Conservation (phyloP, 2,888 invertebrate species). For the Drosophila falleni region DNA sequence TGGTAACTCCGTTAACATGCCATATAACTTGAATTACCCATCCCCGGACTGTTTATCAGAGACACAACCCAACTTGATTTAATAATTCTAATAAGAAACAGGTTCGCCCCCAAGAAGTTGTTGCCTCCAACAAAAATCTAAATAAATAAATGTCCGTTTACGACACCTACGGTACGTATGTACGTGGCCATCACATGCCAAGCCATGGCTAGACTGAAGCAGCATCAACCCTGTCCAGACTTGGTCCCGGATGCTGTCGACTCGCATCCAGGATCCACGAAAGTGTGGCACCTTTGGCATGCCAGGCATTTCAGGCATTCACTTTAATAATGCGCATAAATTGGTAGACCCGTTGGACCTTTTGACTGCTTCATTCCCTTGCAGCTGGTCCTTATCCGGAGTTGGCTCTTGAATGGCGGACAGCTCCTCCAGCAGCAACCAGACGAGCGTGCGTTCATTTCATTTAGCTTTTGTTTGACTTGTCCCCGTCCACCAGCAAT, state of each 20-base stretch:
- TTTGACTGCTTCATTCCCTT: conserved; percentile 75
- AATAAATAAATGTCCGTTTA: conserved; percentile 75
- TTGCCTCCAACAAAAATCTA: conserved; percentile 67
- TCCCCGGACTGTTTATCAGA: background rate
- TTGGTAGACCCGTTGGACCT: conserved; percentile 67
- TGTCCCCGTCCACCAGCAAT: conserved; percentile 24
- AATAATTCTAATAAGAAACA: conserved; percentile 61
- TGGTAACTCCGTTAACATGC: conserved; percentile 2
- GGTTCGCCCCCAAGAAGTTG: conserved; percentile 25
- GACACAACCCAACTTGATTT: conserved; percentile 49
- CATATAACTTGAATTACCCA: conserved; percentile 15
- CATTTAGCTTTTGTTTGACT: conserved; percentile 78
- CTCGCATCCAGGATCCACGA: background rate
- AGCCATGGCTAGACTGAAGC: conserved; percentile 11
- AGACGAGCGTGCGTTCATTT: conserved; percentile 66
- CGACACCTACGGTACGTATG: conserved; percentile 64
- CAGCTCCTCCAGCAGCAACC: conserved; percentile 18
- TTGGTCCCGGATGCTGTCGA: conserved; percentile 5
- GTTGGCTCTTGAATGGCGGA: conserved; percentile 9
- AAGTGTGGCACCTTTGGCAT: conserved; percentile 55
- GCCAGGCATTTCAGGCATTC: conserved; percentile 72
- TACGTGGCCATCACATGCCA: conserved; percentile 46
- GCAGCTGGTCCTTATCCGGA: conserved; percentile 7
- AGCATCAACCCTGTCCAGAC: conserved; percentile 4
- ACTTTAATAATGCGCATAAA: conserved; percentile 82